Evolutionary conservation across 2,797 vertebrate species (phyloP).

Genomic region (Diplodus puntazzo): DNA sequence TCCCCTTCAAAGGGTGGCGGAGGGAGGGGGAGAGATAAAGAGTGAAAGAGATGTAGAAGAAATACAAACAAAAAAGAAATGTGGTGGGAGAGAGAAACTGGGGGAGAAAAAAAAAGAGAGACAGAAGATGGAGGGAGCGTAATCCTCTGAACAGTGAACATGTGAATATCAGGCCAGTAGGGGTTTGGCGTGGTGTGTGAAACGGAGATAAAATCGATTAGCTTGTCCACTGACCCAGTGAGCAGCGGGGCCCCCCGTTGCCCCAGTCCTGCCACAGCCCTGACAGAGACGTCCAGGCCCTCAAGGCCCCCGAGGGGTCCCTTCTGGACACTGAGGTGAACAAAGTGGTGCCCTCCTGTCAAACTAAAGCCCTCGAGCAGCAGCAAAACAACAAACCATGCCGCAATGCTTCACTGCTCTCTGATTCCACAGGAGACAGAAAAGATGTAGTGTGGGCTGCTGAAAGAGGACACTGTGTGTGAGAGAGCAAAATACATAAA

Average conservation of each 20-base stretch:
- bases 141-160: constrained; percentile 74
- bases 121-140: constrained; percentile 55
- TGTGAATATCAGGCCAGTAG: constrained; percentile 78
- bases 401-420: constrained; percentile 74
- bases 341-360: constrained; percentile 83
- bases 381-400: constrained; percentile 81
- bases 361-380: constrained; percentile 80
- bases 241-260: constrained; percentile 68
- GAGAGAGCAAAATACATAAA: constrained; percentile 34
- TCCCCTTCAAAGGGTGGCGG: constrained; percentile 22
- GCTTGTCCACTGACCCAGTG: constrained; percentile 85
- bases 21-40: constrained; percentile 19
- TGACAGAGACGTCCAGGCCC: constrained; percentile 84
- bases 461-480: constrained; percentile 64
- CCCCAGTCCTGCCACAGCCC: constrained; percentile 78
- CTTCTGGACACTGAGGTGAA: constrained; percentile 82
- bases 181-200: constrained; percentile 73
- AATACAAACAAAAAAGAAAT: constrained; percentile 37
- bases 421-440: constrained; percentile 80
- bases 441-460: constrained; percentile 65
- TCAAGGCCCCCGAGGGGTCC: constrained; percentile 72
- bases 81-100: constrained; percentile 40
- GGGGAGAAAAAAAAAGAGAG: constrained; percentile 27
- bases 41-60: constrained; percentile 21
- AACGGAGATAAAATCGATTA: constrained; percentile 88